Evolutionary conservation across 2,113 vertebrate genomes (phyloP).

Genomic region (Bungarus multicinctus): DNA sequence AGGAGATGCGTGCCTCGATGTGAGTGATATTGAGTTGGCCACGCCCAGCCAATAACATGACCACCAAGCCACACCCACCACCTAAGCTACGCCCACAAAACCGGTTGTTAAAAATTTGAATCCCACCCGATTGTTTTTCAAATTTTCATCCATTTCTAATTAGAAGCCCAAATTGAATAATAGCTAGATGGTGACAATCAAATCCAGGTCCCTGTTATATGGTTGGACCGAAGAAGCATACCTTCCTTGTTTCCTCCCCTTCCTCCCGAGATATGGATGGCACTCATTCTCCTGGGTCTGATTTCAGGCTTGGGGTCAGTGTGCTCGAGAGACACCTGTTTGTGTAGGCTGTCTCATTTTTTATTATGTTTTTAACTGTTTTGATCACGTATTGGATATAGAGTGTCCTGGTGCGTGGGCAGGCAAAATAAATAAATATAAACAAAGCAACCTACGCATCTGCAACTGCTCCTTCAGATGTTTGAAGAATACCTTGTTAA

Average conservation of each 20-base stretch:
- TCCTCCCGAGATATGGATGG: neutral
- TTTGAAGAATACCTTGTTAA: neutral
- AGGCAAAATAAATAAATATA: neutral
- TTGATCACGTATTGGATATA: neutral
- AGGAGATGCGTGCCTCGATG: no score
- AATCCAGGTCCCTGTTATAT: neutral
- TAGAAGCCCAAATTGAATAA: neutral
- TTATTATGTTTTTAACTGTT: neutral
- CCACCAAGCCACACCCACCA: no score
- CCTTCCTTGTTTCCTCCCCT: neutral
- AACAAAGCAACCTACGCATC: neutral
- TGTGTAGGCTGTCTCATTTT: neutral
- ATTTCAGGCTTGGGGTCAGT: neutral
- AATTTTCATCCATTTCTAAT: neutral
- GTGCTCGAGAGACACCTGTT: neutral
- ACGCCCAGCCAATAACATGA: no score
- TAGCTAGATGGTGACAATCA: neutral
- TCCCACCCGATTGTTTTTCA: neutral
- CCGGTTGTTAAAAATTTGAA: no score
- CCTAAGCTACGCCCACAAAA: no score
- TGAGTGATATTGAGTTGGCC: no score
- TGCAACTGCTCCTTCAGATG: neutral
- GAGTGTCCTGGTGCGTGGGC: neutral
- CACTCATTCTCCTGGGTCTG: neutral
- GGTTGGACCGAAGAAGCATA: neutral